Evolutionary conservation across 2,888 invertebrate genomes (phyloP), one percentile per base, ranked within the genome.

Genomic region (Ophion slaviceki): DNA sequence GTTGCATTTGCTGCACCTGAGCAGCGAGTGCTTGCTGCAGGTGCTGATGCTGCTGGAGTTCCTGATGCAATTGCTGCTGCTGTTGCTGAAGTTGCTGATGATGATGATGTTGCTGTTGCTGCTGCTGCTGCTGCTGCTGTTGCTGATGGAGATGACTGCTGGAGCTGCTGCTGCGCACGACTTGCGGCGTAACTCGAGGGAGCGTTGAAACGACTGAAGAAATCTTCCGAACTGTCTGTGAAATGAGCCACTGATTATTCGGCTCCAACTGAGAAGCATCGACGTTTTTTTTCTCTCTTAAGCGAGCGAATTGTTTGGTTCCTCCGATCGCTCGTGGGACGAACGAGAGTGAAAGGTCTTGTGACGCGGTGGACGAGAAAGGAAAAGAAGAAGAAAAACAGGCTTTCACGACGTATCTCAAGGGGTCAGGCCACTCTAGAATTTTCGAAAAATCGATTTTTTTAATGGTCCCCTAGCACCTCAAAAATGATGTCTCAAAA

Each of bases 191-290:
- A 94, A 92, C 93, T 92, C 94, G 94, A 91, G 94, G 92, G 92
- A 94, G 92, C 90, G 94, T 91, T 92, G 93, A 94, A 93, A 89
- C 94, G 94, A 91, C 91, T 92, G 94, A 93, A 93, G 94, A 94
- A 93, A 94, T 94, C 94, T 95, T 95, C 95, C 95, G 95, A 95
- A 95, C 95, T 95, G 95, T 95, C 95, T 95, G 95, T 94, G 95
- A 95, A 95, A 95, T 91, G 88, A 93, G 89, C 91, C 91, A 92
- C 93, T 94, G 93, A 94, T 94, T 93, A 93, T 89, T 91, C 92
- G 91, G 93, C 87, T 87, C 93, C 89, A 89, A 28, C 71, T 24
- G 40, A 11, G 66, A 36, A 32, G 32, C 85, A 79, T 81, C 17
- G 28, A 36, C 28, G 53, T 40, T 24, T 20, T 20, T 71, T 53